phyloP scores from a whole-genome alignment of 2,113 vertebrate genomes.

The Limanda limanda region DNA sequence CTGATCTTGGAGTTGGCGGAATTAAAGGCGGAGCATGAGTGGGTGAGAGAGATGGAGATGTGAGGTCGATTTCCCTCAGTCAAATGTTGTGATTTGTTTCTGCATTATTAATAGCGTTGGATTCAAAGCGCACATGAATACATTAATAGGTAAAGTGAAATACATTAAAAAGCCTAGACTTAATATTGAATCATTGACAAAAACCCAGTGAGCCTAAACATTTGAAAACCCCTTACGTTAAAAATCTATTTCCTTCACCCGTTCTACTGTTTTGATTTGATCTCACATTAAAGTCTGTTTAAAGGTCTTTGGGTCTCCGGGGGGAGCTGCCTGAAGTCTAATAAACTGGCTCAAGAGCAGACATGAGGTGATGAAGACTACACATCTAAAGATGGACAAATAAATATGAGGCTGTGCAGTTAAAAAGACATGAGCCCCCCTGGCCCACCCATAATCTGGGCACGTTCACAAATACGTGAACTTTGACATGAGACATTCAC shows the following conservation, averaged over 20 bases:
- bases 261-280: background rate
- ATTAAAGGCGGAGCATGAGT: conserved; percentile 72
- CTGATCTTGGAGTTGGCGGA: conserved; percentile 67
- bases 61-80: conserved; percentile 8
- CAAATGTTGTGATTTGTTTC: conserved; percentile 26
- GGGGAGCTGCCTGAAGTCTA: background rate
- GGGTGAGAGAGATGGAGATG: conserved; percentile 16
- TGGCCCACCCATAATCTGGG: background rate
- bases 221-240: no score
- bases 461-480: no score
- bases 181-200: no score
- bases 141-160: background rate
- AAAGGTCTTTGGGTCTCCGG: background rate
- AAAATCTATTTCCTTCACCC: no score
- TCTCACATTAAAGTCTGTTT: background rate
- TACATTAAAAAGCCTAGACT: no score
- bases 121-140: background rate
- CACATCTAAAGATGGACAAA: background rate
- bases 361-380: background rate
- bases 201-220: no score
- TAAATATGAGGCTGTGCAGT: background rate
- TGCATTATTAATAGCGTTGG: background rate
- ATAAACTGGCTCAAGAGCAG: background rate
- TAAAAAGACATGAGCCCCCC: background rate
- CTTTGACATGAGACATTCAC: no score